These are phyloP conservation scores for Oopsacas minuta DNA, from an alignment of 37 sponge, comb jelly and placozoan genomes.

Conservation along the genomic window DNA sequence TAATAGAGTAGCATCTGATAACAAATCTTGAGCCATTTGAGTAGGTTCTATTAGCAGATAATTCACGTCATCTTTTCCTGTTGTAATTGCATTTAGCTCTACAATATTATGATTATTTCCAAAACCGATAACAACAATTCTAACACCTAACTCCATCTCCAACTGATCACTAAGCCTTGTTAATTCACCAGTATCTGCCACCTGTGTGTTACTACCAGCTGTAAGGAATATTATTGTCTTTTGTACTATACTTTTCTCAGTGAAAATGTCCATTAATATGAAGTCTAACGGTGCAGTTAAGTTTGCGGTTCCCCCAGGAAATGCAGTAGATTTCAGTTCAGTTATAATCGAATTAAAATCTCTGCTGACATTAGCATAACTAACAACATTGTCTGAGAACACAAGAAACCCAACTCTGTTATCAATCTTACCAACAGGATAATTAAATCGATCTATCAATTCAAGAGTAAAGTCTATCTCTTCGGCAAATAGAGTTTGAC, in stretches of 20 bases:
- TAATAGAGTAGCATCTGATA: background rate
- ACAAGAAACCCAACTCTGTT: slow-evolving; percentile 1
- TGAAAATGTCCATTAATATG: background rate
- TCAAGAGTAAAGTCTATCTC: background rate
- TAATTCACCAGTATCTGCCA: background rate
- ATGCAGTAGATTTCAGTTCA: background rate
- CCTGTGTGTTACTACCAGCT: background rate
- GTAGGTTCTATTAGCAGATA: background rate
- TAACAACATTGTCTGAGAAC: background rate
- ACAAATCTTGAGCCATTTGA: background rate
- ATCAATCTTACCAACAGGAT: background rate
- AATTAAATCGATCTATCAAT: background rate
- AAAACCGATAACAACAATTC: background rate
- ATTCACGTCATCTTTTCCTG: background rate
- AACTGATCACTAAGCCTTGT: background rate
- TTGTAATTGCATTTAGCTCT: background rate
- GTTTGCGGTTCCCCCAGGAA: background rate
- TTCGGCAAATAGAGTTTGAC: background rate
- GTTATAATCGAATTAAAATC: background rate
- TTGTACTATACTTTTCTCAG: background rate
- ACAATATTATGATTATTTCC: background rate
- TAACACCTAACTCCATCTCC: background rate
- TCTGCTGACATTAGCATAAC: background rate
- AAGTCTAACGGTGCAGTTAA: background rate
- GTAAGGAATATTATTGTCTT: background rate